phyloP scores from a whole-genome alignment of 2,113 vertebrate species.

The Gobiocypris rarus region DNA sequence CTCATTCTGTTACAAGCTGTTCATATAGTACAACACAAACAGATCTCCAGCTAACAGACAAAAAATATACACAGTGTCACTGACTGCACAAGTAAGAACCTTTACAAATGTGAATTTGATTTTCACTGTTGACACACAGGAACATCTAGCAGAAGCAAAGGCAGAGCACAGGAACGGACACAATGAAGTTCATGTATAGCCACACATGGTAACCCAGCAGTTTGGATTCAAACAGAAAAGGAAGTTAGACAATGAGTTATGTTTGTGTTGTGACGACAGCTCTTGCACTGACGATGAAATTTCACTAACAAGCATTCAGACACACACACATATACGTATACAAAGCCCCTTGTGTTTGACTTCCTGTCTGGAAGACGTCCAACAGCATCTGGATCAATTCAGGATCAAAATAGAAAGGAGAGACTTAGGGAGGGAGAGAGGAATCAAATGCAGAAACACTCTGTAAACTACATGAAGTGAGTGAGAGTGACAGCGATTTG shows the following conservation, averaged over 20 bases:
- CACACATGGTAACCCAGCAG: neutral
- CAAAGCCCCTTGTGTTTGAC: conserved; percentile 49
- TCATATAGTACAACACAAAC: conserved; percentile 24
- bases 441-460: conserved; percentile 25
- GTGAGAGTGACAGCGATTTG: neutral
- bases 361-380: conserved; percentile 54
- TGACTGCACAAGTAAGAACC: neutral
- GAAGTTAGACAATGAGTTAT: conserved; percentile 52
- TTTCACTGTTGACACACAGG: neutral
- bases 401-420: conserved; percentile 7
- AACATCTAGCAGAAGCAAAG: conserved; percentile 2
- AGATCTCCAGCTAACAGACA: neutral
- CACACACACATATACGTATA: conserved; percentile 23
- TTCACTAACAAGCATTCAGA: conserved; percentile 42
- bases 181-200: conserved; percentile 9
- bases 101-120: neutral
- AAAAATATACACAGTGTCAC: neutral
- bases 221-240: conserved; percentile 29
- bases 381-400: conserved; percentile 60
- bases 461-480: neutral
- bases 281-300: conserved; percentile 35
- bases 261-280: conserved; percentile 30
- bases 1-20: neutral
- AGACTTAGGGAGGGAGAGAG: neutral
- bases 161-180: conserved; percentile 4